phyloP scores from a whole-genome alignment of 2,113 vertebrate genomes.

The Sceloporus tristichus region DNA sequence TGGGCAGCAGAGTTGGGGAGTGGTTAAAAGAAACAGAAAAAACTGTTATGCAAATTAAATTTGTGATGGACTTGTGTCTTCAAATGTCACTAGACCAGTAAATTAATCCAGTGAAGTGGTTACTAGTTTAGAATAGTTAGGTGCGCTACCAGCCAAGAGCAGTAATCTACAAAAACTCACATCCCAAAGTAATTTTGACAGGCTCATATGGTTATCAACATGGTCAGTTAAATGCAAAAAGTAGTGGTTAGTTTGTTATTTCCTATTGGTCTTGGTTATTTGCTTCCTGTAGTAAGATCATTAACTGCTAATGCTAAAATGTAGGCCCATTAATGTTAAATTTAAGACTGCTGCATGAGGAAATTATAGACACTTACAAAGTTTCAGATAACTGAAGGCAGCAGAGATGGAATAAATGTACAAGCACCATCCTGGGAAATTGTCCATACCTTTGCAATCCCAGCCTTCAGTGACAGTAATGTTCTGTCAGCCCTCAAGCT shows the following conservation, averaged over 20 bases:
- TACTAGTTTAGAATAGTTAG: background rate
- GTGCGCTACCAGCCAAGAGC: background rate
- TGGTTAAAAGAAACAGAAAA: background rate
- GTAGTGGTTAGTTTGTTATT: background rate
- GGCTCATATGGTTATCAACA: background rate
- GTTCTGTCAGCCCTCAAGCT: slow-evolving; percentile 9
- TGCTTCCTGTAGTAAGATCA: background rate
- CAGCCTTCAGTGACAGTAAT: background rate
- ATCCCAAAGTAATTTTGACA: background rate
- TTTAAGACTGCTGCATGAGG: background rate
- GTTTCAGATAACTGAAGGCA: background rate
- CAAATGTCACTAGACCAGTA: background rate
- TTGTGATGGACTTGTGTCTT: background rate
- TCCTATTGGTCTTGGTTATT: background rate
- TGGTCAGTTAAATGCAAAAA: background rate
- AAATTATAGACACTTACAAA: background rate
- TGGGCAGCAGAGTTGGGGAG: background rate
- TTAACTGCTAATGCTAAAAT: background rate
- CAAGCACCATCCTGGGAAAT: background rate
- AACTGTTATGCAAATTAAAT: background rate
- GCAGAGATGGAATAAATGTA: background rate
- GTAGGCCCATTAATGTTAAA: background rate
- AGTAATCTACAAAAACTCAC: background rate
- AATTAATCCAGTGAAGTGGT: background rate
- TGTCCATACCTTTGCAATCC: background rate